A percentile compares a stretch with the other conserved stretches of the same genome.
Conservation (phyloP, 2,113 vertebrate genomes). For the Pleuronectes platessa region DNA sequence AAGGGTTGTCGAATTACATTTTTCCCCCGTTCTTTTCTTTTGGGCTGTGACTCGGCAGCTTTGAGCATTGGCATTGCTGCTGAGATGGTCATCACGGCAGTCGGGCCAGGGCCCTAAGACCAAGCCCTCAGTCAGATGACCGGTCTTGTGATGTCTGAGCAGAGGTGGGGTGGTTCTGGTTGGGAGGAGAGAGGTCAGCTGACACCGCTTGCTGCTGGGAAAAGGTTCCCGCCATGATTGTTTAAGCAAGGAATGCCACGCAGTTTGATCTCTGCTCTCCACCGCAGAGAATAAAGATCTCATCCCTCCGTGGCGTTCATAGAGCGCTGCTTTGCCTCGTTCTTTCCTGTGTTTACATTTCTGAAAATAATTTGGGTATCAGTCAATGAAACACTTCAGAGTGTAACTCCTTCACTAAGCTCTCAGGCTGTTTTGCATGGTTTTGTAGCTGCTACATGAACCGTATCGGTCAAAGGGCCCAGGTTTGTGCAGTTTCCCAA, state of each 20-base stretch:
- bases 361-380: slow-evolving; percentile 30
- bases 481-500: slow-evolving; percentile 32
- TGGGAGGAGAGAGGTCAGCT: slow-evolving; percentile 44
- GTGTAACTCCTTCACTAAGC: neutral
- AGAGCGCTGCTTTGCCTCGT: neutral
- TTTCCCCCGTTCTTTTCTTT: slow-evolving; percentile 1
- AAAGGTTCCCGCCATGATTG: slow-evolving; percentile 53
- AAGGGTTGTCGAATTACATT: no score
- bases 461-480: slow-evolving; percentile 29
- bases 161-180: slow-evolving; percentile 18
- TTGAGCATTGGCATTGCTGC: no score
- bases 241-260: slow-evolving; percentile 55
- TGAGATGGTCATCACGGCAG: neutral
- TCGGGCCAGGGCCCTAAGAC: slow-evolving; percentile 12
- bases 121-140: slow-evolving; percentile 68
- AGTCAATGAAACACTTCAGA: slow-evolving; percentile 10
- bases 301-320: neutral
- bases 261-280: slow-evolving; percentile 56
- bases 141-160: slow-evolving; percentile 73
- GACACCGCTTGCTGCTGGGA: slow-evolving; percentile 37
- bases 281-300: slow-evolving; percentile 6
- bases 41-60: slow-evolving; percentile 4
- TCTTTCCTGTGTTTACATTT: slow-evolving; percentile 30
- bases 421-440: slow-evolving; percentile 4
- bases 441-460: slow-evolving; percentile 24